Evolutionary conservation across 2,113 vertebrate species (phyloP).

Genomic region (Argyrosomus japonicus): DNA sequence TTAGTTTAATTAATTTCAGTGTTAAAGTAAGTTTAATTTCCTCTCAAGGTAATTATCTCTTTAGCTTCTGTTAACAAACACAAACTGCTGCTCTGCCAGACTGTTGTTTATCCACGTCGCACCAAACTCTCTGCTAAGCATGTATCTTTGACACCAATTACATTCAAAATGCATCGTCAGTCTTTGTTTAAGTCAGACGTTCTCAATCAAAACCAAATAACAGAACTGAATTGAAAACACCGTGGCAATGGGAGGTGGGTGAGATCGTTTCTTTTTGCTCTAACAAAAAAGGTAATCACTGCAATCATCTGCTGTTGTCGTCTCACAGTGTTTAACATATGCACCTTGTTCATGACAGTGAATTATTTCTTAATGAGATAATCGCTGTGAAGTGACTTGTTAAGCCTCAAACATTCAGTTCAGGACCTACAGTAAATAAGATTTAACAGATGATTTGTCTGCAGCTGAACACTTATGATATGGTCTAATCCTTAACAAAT

Average conservation of each 20-base stretch:
- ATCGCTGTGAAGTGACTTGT: not conserved
- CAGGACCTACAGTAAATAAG: not conserved
- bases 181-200: conserved; percentile 27
- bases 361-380: conserved; percentile 29
- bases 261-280: conserved; percentile 9
- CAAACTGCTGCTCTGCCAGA: conserved; percentile 5
- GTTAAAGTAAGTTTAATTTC: conserved; percentile 5
- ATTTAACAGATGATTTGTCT: not conserved
- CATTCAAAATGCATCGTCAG: conserved; percentile 32
- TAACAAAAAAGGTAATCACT: conserved; percentile 27
- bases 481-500: not conserved
- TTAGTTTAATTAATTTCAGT: not conserved
- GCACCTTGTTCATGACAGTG: not conserved
- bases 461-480: not conserved
- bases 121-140: conserved; percentile 1
- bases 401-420: conserved; percentile 4
- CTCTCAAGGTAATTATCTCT: conserved; percentile 33
- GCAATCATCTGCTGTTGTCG: conserved; percentile 17
- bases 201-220: conserved; percentile 35
- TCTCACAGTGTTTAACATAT: not conserved
- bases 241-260: not conserved
- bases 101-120: conserved; percentile 39
- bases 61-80: conserved; percentile 32
- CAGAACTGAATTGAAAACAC: conserved; percentile 16
- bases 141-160: conserved; percentile 44